Conservation (phyloP, 2,113 vertebrate species). For the Istiophorus platypterus region DNA sequence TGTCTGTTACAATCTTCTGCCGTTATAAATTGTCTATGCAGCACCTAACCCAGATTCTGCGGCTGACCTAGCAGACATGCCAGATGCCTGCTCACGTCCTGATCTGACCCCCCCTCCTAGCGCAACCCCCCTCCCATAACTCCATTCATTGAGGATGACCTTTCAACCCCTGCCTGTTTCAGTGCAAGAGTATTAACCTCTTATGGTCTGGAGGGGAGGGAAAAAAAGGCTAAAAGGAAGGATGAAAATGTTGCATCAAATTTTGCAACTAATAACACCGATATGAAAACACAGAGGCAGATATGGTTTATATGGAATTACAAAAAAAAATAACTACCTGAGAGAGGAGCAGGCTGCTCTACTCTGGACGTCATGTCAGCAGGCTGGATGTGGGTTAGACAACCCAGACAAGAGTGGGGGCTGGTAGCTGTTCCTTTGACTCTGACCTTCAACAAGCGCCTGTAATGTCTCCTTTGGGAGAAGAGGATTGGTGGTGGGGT, state of each 20-base stretch:
- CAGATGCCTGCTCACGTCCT: conserved; percentile 66
- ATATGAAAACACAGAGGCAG: not conserved
- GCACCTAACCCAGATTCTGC: conserved; percentile 65
- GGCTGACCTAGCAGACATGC: conserved; percentile 58
- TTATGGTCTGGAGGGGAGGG: conserved; percentile 19
- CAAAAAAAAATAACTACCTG: not conserved
- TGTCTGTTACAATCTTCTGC: conserved; percentile 26
- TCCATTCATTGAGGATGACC: conserved; percentile 68
- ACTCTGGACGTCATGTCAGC: conserved; percentile 46
- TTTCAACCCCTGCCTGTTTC: conserved; percentile 65
- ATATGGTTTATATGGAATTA: conserved; percentile 12
- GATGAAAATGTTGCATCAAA: not conserved
- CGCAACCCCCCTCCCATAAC: conserved; percentile 52
- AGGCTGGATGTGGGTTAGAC: conserved; percentile 66
- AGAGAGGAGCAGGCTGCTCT: not conserved
- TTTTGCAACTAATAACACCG: not conserved
- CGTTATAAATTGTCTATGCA: conserved; percentile 41
- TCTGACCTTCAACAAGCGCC: conserved; percentile 73
- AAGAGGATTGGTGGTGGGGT: conserved; percentile 35
- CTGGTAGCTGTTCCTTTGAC: conserved; percentile 52
- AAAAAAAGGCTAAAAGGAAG: not conserved
- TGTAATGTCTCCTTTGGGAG: conserved; percentile 73
- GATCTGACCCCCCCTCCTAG: conserved; percentile 45
- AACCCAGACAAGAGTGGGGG: conserved; percentile 64
- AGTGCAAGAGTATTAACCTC: conserved; percentile 60